phyloP scores from a whole-genome alignment of 2,113 vertebrate genomes.

The Butorides virescens region DNA sequence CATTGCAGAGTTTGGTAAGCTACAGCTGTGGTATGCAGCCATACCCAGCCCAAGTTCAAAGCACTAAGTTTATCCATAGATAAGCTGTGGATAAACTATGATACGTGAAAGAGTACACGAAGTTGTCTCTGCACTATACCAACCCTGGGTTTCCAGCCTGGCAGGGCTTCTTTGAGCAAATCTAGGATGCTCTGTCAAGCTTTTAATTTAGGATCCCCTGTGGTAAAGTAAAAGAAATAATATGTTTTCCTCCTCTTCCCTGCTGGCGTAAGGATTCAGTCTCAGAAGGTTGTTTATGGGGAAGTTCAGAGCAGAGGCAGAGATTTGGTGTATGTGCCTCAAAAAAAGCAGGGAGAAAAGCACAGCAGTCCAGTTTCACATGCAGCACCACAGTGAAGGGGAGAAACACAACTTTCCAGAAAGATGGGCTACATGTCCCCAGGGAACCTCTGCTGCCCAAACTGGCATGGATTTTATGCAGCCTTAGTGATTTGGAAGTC shows the following conservation, averaged over 20 bases:
- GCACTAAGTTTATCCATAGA: background rate
- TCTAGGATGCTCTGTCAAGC: background rate
- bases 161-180: background rate
- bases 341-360: background rate
- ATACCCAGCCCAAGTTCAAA: background rate
- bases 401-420: background rate
- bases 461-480: background rate
- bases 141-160: background rate
- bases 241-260: background rate
- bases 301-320: background rate
- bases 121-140: background rate
- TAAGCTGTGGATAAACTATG: background rate
- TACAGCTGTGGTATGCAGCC: background rate
- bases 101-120: rapidly evolving
- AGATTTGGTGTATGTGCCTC: background rate
- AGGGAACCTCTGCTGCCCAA: background rate
- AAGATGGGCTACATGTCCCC: background rate
- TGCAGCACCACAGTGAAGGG: rapidly evolving
- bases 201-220: background rate
- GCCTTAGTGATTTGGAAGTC: background rate
- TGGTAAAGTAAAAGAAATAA: background rate
- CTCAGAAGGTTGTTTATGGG: background rate
- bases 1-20: background rate
- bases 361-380: background rate
- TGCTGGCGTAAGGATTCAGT: background rate